Conservation (phyloP, 2,113 vertebrate genomes). For the Pampusana beccarii region DNA sequence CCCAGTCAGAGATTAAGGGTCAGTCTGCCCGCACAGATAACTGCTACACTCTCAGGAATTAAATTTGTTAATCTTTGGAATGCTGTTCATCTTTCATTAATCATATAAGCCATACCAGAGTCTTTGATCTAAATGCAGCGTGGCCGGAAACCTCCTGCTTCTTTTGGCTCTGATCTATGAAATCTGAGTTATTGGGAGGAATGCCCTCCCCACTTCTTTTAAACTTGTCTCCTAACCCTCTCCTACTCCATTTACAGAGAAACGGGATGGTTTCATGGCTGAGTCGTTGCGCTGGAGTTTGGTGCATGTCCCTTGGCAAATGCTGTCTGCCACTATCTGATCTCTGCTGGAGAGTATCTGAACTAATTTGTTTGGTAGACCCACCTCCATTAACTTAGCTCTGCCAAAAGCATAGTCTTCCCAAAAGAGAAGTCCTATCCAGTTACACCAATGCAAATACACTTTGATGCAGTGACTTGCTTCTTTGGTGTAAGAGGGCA, state of each 20-base stretch:
- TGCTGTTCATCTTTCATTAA: slow-evolving; percentile 49
- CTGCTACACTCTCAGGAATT: slow-evolving; percentile 29
- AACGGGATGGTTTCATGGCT: neutral
- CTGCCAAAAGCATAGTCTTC: neutral
- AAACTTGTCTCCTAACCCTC: neutral
- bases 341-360: neutral
- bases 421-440: neutral
- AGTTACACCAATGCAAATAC: neutral
- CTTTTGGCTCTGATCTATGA: slow-evolving; percentile 16
- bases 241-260: neutral
- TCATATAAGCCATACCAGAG: neutral
- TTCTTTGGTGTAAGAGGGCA: neutral
- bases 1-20: slow-evolving; percentile 33
- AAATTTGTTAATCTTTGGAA: slow-evolving; percentile 62
- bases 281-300: neutral
- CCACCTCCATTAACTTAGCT: neutral
- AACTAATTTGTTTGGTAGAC: neutral
- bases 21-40: slow-evolving; percentile 37
- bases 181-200: slow-evolving; percentile 4
- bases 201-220: neutral
- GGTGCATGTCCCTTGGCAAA: neutral
- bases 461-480: neutral
- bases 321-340: neutral
- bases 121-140: neutral
- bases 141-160: slow-evolving; percentile 5